Percentiles rank a stretch among this genome's conserved stretches.
These are phyloP conservation scores for Sarotherodon lohbergeri DNA, from an alignment of 2,113 vertebrate genomes.

Conservation along the genomic window DNA sequence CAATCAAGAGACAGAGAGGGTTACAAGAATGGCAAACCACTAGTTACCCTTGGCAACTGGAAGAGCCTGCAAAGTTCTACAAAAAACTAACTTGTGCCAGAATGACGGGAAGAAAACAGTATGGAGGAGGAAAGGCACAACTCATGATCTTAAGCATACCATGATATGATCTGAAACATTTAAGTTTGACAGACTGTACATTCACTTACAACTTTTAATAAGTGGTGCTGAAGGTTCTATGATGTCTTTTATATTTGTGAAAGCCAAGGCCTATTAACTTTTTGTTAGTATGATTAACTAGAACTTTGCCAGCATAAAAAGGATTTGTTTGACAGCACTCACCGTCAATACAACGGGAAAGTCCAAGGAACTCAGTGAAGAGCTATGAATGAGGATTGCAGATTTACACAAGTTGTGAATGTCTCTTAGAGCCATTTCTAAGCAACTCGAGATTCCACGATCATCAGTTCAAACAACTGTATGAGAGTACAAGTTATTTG, in stretches of 20 bases:
- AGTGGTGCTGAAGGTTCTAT: neutral
- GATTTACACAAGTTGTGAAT: neutral
- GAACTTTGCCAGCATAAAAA: neutral
- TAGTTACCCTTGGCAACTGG: neutral
- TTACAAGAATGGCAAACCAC: neutral
- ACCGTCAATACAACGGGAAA: neutral
- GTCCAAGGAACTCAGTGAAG: accelerated
- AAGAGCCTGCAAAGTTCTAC: accelerated
- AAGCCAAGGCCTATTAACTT: neutral
- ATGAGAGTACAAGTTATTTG: neutral
- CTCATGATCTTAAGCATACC: neutral
- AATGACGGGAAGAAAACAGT: neutral
- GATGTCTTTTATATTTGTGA: neutral
- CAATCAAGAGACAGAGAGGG: neutral
- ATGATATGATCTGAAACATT: neutral
- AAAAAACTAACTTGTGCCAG: neutral
- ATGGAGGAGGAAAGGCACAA: neutral
- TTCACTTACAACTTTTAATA: neutral
- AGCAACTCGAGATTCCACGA: neutral
- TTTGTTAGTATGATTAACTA: neutral
- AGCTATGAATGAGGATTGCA: neutral
- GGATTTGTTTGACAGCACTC: neutral
- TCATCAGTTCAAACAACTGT: neutral
- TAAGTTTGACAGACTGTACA: neutral
- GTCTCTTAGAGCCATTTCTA: neutral